Conservation (phyloP, 2,888 invertebrate genomes). For the Apamea sordens region DNA sequence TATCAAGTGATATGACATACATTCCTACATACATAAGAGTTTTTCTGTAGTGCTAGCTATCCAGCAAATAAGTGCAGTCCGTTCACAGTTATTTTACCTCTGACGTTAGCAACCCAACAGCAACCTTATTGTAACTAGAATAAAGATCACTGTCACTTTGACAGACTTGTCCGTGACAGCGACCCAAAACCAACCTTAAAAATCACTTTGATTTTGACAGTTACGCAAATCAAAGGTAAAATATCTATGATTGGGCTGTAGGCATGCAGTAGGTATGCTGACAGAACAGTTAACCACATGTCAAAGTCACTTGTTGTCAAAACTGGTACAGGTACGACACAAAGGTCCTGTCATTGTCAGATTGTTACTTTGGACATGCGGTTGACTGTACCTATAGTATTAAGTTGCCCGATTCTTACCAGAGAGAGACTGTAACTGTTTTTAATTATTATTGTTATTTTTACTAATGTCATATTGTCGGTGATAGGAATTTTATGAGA, state of each 20-base stretch:
- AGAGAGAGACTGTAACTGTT: conserved; percentile 13
- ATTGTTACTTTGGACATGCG: neutral
- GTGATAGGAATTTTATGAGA: neutral
- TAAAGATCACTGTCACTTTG: too few relatives aligned
- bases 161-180: too few relatives aligned
- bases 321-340: too few relatives aligned
- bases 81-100: neutral
- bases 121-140: too few relatives aligned
- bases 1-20: neutral
- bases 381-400: neutral
- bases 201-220: neutral
- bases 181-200: neutral
- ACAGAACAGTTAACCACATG: neutral
- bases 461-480: neutral
- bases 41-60: neutral
- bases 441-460: neutral
- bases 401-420: conserved; percentile 20
- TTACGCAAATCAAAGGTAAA: neutral
- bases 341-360: too few relatives aligned
- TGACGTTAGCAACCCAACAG: neutral
- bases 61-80: neutral
- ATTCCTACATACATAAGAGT: neutral
- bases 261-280: neutral
- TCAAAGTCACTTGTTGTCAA: neutral
- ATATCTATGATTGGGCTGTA: neutral